Percentiles rank a stretch among this genome's conserved stretches.
These are phyloP conservation scores for Periophthalmodon schlosseri DNA, from an alignment of 2,113 vertebrate genomes.

Conservation along the genomic window DNA sequence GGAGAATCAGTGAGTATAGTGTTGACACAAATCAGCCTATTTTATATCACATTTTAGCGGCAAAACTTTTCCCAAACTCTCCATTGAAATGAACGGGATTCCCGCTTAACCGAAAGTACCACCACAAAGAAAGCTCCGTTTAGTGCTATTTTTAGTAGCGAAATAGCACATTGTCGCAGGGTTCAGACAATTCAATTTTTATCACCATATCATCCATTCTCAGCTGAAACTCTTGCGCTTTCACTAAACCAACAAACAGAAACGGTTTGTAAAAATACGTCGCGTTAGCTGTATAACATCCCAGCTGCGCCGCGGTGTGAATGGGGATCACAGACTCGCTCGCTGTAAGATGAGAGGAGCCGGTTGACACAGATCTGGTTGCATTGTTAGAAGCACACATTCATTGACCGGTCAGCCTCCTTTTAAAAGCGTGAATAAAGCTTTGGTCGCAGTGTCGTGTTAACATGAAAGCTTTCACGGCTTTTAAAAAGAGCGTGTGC, in stretches of 20 bases:
- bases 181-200: too few species aligned
- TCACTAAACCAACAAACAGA: not conserved
- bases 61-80: too few species aligned
- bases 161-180: too few species aligned
- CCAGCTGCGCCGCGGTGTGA: slow-evolving; percentile 27
- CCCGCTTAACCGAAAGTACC: too few species aligned
- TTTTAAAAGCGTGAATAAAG: slow-evolving; percentile 65
- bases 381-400: slow-evolving; percentile 43
- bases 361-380: slow-evolving; percentile 59
- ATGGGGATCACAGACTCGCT: slow-evolving; percentile 56
- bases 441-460: slow-evolving; percentile 68
- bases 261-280: not conserved
- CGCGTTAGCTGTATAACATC: not conserved
- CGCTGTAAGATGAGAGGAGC: slow-evolving; percentile 68
- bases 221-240: not conserved
- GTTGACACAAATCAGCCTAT: too few species aligned
- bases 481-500: slow-evolving; percentile 61
- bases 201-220: too few species aligned
- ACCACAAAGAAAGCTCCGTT: too few species aligned
- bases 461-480: slow-evolving; percentile 74
- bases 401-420: slow-evolving; percentile 55
- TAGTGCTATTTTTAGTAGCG: too few species aligned
- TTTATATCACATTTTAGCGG: too few species aligned
- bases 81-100: too few species aligned
- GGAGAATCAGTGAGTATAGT: too few species aligned